A percentile compares a stretch with the other conserved stretches of the same genome.
These are phyloP conservation scores for Helicoverpa assulta DNA, from an alignment of 2,888 invertebrate species.

Conservation along the genomic window DNA sequence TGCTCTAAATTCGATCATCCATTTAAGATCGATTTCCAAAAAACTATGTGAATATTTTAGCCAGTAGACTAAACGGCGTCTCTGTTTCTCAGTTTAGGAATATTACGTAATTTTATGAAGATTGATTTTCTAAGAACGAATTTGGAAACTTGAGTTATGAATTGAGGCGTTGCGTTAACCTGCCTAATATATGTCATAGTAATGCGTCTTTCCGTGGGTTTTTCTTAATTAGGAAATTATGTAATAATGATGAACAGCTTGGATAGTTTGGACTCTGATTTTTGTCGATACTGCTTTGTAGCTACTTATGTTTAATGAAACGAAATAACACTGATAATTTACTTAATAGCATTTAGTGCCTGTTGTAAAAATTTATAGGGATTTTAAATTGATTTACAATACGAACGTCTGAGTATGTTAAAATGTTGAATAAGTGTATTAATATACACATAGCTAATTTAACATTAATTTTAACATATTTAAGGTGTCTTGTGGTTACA, in stretches of 20 bases:
- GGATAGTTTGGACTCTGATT: slow-evolving; percentile 6
- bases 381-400: no score
- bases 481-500: no score
- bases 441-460: no score
- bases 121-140: slow-evolving; percentile 34
- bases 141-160: slow-evolving; percentile 52
- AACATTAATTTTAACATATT: no score
- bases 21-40: neutral
- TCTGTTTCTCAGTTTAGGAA: slow-evolving; percentile 8
- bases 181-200: slow-evolving; percentile 12
- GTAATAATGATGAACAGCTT: slow-evolving; percentile 16
- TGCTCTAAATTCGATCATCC: neutral
- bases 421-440: no score
- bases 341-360: no score
- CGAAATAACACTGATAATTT: neutral
- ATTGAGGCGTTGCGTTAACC: slow-evolving; percentile 45
- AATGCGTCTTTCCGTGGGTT: slow-evolving; percentile 19
- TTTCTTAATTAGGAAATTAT: slow-evolving; percentile 34
- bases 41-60: neutral
- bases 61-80: slow-evolving; percentile 19
- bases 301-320: neutral
- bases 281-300: no score
- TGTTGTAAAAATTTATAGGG: no score
- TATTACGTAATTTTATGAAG: slow-evolving; percentile 29
- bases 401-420: no score